Base-by-base conservation (phyloP, 2,888 invertebrate genomes). In the Leuctra nigra region DNA sequence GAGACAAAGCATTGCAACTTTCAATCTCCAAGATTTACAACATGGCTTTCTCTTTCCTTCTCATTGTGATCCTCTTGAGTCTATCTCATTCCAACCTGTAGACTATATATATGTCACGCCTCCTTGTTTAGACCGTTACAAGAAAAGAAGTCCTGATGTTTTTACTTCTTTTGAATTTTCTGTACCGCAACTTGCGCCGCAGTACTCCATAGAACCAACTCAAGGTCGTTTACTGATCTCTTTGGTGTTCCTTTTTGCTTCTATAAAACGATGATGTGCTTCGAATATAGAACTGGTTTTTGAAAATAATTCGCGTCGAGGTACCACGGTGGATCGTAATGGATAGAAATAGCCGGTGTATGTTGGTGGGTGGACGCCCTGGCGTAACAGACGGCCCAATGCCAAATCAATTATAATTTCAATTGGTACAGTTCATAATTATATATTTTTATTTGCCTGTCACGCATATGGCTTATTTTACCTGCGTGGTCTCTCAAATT, bases 71-170 rank as follows among this genome's bases (percentile, higher is more conserved):
- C 11, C 29, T 11, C 29, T 29, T 29, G 29, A 29, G n/a, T 44
- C 7, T 13, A 4, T 20, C 44, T 44, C 44, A n/a, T 20, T 22
- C n/a, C 44, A 23, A 22, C 44, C 23, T 18, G 22, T 18, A 7
- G 22, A 44, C 6, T 9, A 44, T 20, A 44, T 20, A 9, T 29
- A 29, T 29, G 44, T 44, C 20, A 44, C 44, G 23, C 44, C 44
- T 23, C 13, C 23, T 23, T 23, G 44, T 44, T 44, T 22, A 44
- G 44, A 23, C 44, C 44, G 44, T 44, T 44, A 44, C 7, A 11
- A 29, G 7, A 7, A n/a, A 7, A 29, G 7, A 29, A 29, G 29
- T 29, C 11, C 11, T 29, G 29, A 7, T 29, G 6, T 29, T 7
- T 29, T 29, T 29, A 29, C 6, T 29, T 29, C 29, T 7, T 29